phyloP scores from a whole-genome alignment of 2,797 vertebrate species.

The Parauchenoglanis punctatus region DNA sequence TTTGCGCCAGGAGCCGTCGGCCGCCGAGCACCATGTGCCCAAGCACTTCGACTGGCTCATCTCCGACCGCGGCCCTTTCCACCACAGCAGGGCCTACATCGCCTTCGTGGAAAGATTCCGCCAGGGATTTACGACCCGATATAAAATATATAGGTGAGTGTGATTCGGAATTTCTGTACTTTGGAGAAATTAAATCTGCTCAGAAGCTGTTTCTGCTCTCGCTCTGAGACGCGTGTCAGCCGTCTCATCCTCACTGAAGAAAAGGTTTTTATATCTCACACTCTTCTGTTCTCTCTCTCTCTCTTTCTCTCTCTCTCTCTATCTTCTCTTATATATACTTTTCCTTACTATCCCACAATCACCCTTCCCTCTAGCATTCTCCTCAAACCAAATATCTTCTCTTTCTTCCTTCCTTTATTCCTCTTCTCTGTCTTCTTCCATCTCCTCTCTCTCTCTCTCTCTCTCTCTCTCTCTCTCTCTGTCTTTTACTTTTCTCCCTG shows the following conservation, averaged over 20 bases:
- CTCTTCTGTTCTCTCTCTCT: not conserved
- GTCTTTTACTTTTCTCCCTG: too few relatives aligned
- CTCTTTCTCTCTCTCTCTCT: not conserved
- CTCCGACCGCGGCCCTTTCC: slow-evolving; percentile 99
- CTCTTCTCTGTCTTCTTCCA: not conserved
- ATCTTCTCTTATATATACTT: too few relatives aligned
- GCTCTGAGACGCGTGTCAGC: not conserved
- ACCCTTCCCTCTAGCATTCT: too few relatives aligned
- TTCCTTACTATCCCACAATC: not conserved
- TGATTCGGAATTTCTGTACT: not conserved
- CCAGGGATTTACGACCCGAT: slow-evolving; percentile 99
- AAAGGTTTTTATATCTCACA: not conserved
- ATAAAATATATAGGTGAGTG: slow-evolving; percentile 99
- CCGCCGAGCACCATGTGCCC: slow-evolving; percentile 97
- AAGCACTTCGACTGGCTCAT: slow-evolving; percentile 99
- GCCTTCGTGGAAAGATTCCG: slow-evolving; percentile 99
- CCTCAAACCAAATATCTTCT: not conserved
- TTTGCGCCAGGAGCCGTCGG: slow-evolving; percentile 92
- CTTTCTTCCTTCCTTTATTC: not conserved
- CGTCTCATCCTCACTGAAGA: not conserved
- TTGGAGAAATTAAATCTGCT: not conserved
- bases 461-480: not conserved
- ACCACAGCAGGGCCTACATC: slow-evolving; percentile 98
- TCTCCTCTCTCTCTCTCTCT: not conserved
- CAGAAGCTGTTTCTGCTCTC: slow-evolving; percentile 19